A percentile compares a stretch with the other conserved stretches of the same genome.
These are phyloP conservation scores for Cavia aperea DNA, from an alignment of 2,113 vertebrate species.

Conservation along the genomic window DNA sequence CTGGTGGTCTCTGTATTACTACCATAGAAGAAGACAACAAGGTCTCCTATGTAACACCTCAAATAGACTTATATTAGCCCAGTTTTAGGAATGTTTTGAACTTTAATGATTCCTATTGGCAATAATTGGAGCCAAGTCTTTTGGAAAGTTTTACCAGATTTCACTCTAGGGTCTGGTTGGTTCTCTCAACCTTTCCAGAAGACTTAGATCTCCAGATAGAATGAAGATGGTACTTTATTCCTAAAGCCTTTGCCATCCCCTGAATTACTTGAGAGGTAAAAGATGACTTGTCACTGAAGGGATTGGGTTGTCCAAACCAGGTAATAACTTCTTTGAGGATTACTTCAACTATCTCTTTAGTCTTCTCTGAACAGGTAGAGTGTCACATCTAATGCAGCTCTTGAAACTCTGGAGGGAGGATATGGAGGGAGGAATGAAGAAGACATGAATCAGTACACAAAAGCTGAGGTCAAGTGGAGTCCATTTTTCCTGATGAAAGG, in stretches of 20 bases:
- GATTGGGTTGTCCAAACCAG: background rate
- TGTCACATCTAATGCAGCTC: background rate
- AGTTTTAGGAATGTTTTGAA: background rate
- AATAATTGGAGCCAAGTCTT: background rate
- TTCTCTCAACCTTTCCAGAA: background rate
- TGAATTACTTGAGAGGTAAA: background rate
- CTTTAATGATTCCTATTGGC: background rate
- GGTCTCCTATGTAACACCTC: background rate
- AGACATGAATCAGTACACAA: background rate
- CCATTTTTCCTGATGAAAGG: background rate
- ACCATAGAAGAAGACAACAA: background rate
- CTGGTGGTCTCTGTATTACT: background rate
- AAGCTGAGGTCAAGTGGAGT: background rate
- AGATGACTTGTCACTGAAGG: background rate
- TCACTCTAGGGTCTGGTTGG: background rate
- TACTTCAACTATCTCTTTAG: background rate
- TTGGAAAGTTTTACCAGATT: background rate
- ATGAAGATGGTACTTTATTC: background rate
- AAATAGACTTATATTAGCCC: background rate
- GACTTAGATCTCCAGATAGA: background rate
- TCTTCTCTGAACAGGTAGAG: background rate
- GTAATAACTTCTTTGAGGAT: background rate
- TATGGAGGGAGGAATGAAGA: background rate
- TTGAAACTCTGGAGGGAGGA: background rate
- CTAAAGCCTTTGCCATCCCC: background rate